These are phyloP conservation scores for Tubulanus polymorphus DNA, from an alignment of 2,888 invertebrate genomes.

Conservation along the genomic window DNA sequence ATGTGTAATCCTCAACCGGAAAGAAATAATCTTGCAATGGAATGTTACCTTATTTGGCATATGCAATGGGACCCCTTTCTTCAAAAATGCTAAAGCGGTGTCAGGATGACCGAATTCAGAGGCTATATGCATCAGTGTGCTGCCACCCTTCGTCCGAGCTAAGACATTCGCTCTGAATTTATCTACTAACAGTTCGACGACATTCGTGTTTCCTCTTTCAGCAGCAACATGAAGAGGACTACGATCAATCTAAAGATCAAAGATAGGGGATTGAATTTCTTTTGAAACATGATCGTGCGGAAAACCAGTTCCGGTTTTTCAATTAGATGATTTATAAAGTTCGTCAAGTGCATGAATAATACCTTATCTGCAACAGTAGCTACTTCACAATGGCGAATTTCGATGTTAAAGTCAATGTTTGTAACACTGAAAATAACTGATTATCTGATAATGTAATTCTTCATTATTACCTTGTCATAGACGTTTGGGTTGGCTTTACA, in stretches of 20 bases:
- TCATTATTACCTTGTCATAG: constrained; percentile 73
- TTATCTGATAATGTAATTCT: not conserved
- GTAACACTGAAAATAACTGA: not conserved
- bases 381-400: no score
- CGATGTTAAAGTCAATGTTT: no score
- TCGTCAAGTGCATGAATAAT: no score
- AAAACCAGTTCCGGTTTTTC: no score
- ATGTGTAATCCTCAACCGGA: not conserved
- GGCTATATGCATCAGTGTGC: constrained; percentile 97
- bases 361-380: no score
- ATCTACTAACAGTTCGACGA: constrained; percentile 93
- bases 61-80: constrained; percentile 96
- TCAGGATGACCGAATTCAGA: constrained; percentile 96
- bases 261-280: not conserved
- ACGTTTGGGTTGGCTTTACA: constrained; percentile 92
- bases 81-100: constrained; percentile 96
- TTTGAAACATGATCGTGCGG: no score
- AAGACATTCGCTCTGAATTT: constrained; percentile 97
- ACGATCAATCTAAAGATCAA: constrained; percentile 66
- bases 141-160: constrained; percentile 95
- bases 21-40: no score
- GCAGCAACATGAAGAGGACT: constrained; percentile 97
- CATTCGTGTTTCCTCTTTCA: constrained; percentile 90
- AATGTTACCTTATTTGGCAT: constrained; percentile 96
- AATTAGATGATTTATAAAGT: no score